These are phyloP conservation scores for Carettochelys insculpta DNA, from an alignment of 2,113 vertebrate species.

Conservation along the genomic window DNA sequence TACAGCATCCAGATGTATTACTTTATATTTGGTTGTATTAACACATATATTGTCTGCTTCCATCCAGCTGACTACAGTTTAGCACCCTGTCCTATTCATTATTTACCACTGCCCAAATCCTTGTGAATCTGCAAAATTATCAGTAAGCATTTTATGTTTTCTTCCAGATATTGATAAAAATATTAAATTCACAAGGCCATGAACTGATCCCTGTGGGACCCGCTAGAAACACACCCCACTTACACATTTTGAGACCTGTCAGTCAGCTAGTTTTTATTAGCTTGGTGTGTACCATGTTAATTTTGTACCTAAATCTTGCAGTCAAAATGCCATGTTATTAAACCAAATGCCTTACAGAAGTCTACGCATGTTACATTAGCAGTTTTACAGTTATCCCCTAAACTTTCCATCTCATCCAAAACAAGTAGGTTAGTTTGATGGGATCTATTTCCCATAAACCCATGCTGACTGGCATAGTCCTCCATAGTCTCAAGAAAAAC, in stretches of 20 bases:
- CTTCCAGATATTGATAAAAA: neutral
- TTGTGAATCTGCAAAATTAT: neutral
- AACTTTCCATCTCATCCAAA: neutral
- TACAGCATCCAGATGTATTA: neutral
- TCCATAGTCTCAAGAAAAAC: conserved; percentile 17
- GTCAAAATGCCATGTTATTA: neutral
- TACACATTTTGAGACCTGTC: neutral
- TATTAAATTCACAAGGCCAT: neutral
- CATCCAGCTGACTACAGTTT: neutral
- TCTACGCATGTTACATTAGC: neutral
- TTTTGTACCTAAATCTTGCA: neutral
- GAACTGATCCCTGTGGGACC: neutral
- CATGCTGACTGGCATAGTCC: neutral
- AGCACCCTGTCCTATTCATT: neutral
- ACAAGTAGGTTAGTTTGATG: neutral
- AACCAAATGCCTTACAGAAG: neutral
- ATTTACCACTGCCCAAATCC: neutral
- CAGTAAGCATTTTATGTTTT: neutral
- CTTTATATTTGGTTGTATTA: neutral
- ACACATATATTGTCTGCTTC: neutral
- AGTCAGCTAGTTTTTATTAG: neutral
- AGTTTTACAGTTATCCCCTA: neutral
- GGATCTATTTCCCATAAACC: neutral
- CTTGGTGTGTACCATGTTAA: neutral
- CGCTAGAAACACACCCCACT: neutral